Conservation (phyloP, 2,888 invertebrate genomes). For the Brachynemurus nebulosus region DNA sequence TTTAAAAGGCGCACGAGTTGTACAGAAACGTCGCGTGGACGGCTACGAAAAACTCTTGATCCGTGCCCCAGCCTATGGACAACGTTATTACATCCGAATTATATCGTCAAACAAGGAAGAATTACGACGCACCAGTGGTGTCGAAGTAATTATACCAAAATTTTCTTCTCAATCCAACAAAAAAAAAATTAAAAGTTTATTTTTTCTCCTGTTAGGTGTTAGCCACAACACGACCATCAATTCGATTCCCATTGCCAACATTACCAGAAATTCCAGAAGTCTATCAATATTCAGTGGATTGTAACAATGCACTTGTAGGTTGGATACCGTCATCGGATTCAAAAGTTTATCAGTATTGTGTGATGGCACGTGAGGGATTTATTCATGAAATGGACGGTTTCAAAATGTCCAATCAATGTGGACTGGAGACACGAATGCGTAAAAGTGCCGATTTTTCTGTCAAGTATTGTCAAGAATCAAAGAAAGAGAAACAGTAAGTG, state of each 20-base stretch:
- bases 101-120: conserved; percentile 37
- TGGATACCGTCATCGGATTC: conserved; percentile 40
- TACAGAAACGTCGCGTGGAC: conserved; percentile 29
- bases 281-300: conserved; percentile 35
- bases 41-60: conserved; percentile 33
- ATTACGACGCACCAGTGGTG: conserved; percentile 33
- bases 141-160: no score
- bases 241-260: conserved; percentile 36
- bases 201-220: conserved; percentile 30
- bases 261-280: conserved; percentile 38
- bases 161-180: no score
- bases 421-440: conserved; percentile 29
- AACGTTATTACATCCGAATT: conserved; percentile 37
- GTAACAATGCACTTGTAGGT: conserved; percentile 40
- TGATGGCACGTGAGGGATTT: conserved; percentile 28
- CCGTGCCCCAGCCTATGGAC: conserved; percentile 29
- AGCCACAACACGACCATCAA: conserved; percentile 30
- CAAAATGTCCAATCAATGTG: conserved; percentile 33
- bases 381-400: conserved; percentile 24
- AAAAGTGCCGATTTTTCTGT: conserved; percentile 29
- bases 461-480: conserved; percentile 28
- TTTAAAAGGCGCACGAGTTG: conserved; percentile 28
- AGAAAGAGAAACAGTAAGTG: conserved; percentile 2
- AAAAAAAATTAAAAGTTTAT: background rate
- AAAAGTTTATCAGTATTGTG: conserved; percentile 28